These are phyloP conservation scores for Polypedilum vanderplanki DNA, from an alignment of 1,140 invertebrate species.

Conservation along the genomic window DNA sequence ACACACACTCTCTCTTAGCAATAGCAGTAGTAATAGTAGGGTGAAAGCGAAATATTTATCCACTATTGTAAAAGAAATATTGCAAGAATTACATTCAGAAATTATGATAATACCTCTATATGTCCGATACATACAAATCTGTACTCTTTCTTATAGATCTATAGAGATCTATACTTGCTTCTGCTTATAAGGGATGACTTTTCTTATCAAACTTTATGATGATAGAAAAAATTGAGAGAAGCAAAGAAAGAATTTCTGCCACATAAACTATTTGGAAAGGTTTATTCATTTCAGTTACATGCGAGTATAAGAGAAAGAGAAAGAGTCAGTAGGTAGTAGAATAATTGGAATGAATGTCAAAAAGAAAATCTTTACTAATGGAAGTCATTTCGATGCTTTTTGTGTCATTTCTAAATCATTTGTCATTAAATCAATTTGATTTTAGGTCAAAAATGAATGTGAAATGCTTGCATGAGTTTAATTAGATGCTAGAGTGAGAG, in stretches of 20 bases:
- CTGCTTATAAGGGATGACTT: not conserved
- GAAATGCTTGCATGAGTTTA: not conserved
- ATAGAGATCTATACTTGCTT: not conserved
- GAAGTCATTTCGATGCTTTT: not conserved
- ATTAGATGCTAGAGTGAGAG: not conserved
- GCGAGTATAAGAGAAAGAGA: too few species aligned
- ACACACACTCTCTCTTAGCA: not conserved
- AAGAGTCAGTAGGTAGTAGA: too few species aligned
- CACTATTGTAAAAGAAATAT: slow-evolving; percentile 21
- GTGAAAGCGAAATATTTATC: not conserved
- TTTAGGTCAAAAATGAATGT: not conserved
- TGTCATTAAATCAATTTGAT: not conserved
- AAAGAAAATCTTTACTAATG: not conserved
- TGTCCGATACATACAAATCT: slow-evolving; percentile 27
- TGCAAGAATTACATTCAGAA: slow-evolving; percentile 2
- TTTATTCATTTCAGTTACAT: too few species aligned
- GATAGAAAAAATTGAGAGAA: slow-evolving; percentile 9
- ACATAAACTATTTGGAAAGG: slow-evolving; percentile 2
- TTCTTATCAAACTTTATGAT: slow-evolving; percentile 28
- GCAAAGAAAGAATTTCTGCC: not conserved
- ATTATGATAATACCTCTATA: slow-evolving; percentile 22
- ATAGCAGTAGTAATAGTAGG: too few species aligned
- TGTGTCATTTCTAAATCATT: not conserved
- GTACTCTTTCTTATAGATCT: not conserved
- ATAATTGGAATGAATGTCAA: not conserved